Evolutionary conservation across 2,113 vertebrate genomes (phyloP), one percentile per base, ranked within the genome.

Genomic region (Zapornia atra): DNA sequence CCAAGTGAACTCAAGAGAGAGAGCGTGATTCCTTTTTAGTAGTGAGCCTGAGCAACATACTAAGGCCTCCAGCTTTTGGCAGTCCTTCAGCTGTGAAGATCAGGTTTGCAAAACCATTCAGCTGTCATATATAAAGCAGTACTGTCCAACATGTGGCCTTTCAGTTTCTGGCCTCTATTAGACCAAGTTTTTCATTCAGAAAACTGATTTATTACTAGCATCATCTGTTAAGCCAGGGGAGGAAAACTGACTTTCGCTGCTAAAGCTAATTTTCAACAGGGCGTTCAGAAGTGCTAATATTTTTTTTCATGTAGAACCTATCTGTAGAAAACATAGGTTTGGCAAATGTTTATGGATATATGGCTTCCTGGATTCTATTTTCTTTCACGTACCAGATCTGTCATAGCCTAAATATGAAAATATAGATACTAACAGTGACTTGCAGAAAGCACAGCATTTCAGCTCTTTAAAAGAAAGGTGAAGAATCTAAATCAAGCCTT

Each of bases 91-190:
- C 53, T 86, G 50, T 70, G 36, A 82, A 95, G 63, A 92, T 57
- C 66, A 86, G 63, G 73, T 73, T 92, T 88, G 86, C 57, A 80
- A 76, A 93, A 82, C 61, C 60, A 6, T 76, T 96, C 85, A 92
- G 75, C 59, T 93, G 71, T 53, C 79, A 71, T 6, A 82, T 53
- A 72, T 48, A 80, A 92, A 90, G 66, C 34, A 73, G 63, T 15
- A 83, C 18, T 36, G 73, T 90, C 44, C 59, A 88, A 42, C 40
- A 66, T 25, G 28, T 70, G 66, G 59, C 40, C 82, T 90, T 94
- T 59, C 64, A 76, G 56, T 25, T 93, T 81, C 86, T 93, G 88
- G 66, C 59, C 86, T 80, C 46, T 61, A 16, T 14, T 70, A 50
- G 68, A 92, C 19, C n/a, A 73, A 90, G 63, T 15, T 71, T 54